Percentiles rank a stretch among this genome's conserved stretches.
phyloP scores from a whole-genome alignment of 2,888 invertebrate species.

The Melanostoma mellinum region DNA sequence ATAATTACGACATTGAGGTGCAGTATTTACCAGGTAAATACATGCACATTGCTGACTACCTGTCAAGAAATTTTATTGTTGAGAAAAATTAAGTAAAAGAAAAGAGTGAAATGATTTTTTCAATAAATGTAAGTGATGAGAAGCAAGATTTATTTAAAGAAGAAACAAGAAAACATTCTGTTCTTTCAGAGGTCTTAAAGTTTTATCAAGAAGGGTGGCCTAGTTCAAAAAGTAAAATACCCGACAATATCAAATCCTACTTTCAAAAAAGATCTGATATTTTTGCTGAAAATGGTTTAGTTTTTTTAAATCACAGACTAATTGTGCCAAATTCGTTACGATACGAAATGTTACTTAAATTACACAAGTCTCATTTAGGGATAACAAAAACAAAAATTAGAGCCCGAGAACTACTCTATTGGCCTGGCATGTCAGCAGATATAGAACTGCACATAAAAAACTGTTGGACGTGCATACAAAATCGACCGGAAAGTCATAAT shows the following conservation, averaged over 20 bases:
- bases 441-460: constrained; percentile 1
- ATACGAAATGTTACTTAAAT: constrained; percentile 9
- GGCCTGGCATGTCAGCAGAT: not conserved
- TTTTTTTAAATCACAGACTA: constrained; percentile 8
- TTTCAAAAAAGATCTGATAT: constrained; percentile 9
- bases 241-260: constrained; percentile 2
- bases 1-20: constrained; percentile 9
- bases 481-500: not conserved
- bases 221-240: not conserved
- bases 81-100: constrained; percentile 13
- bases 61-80: constrained; percentile 9
- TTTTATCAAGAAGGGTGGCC: constrained; percentile 1
- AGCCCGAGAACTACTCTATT: constrained; percentile 5
- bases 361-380: constrained; percentile 3
- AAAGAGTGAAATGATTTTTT: constrained; percentile 15
- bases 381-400: constrained; percentile 20
- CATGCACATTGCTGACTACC: constrained; percentile 7
- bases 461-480: constrained; percentile 3
- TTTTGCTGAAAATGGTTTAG: constrained; percentile 2
- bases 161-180: constrained; percentile 22
- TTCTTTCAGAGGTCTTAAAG: constrained; percentile 6
- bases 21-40: constrained; percentile 10
- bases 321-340: constrained; percentile 2
- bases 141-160: constrained; percentile 4
- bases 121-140: constrained; percentile 22